A percentile compares a stretch with the other conserved stretches of the same genome.
These are phyloP conservation scores for Hipposideros larvatus DNA, from an alignment of 2,797 vertebrate species.

Conservation along the genomic window DNA sequence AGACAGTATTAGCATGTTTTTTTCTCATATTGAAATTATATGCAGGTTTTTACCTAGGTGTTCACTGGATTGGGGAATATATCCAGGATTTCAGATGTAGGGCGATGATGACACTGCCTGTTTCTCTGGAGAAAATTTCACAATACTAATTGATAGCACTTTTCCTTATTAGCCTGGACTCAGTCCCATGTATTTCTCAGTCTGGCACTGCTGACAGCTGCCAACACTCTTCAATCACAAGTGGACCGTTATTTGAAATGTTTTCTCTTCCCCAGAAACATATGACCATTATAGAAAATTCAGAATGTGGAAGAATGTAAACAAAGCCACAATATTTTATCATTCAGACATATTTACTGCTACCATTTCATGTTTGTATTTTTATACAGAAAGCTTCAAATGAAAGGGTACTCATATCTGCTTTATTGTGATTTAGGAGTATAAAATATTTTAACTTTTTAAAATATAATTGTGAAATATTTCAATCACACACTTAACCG, in stretches of 20 bases:
- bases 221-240: conserved; percentile 51
- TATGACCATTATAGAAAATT: neutral
- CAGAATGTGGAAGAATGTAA: neutral
- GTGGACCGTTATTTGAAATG: conserved; percentile 30
- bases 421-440: neutral
- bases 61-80: neutral
- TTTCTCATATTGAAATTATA: neutral
- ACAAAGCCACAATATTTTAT: neutral
- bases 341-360: neutral
- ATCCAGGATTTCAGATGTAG: neutral
- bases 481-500: neutral
- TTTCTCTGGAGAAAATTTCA: neutral
- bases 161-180: conserved; percentile 17
- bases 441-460: neutral
- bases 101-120: neutral
- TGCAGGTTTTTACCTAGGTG: neutral
- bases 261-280: conserved; percentile 5
- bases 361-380: neutral
- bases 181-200: neutral
- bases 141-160: neutral
- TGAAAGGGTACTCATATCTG: neutral
- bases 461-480: neutral
- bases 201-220: conserved; percentile 56
- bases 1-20: neutral
- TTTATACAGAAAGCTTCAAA: neutral